phyloP scores from a whole-genome alignment of 2,888 invertebrate genomes.

The Stenodema calcarata region DNA sequence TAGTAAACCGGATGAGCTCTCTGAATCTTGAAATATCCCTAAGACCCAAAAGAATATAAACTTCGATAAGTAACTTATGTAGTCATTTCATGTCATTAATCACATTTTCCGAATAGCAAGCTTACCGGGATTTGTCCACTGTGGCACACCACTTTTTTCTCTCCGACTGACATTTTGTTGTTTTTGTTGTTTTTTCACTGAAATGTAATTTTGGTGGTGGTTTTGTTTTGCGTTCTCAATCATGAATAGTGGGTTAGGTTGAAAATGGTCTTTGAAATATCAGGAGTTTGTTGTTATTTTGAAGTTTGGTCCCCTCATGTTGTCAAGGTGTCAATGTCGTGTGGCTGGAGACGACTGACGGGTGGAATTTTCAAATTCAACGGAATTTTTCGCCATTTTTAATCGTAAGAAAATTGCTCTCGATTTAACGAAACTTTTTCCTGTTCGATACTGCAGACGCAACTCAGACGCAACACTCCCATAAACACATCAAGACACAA shows the following conservation, averaged over 20 bases:
- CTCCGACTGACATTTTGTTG: neutral
- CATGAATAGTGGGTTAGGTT: neutral
- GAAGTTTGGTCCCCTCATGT: neutral
- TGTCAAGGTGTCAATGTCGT: too few species aligned
- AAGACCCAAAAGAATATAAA: neutral
- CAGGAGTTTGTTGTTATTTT: neutral
- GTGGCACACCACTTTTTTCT: neutral
- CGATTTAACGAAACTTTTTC: too few species aligned
- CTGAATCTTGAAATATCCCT: neutral
- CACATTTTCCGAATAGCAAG: too few species aligned
- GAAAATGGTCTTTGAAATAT: neutral
- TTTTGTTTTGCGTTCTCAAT: neutral
- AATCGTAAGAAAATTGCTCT: too few species aligned
- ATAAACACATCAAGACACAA: too few species aligned
- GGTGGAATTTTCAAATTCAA: too few species aligned
- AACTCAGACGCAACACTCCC: too few species aligned
- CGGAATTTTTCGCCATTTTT: too few species aligned
- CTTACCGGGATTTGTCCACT: neutral
- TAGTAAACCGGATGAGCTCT: neutral
- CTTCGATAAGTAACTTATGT: too few species aligned
- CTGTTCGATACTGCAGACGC: too few species aligned
- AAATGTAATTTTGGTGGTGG: neutral
- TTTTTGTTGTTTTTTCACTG: neutral
- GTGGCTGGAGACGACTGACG: too few species aligned
- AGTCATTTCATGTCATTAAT: neutral